Conservation (phyloP, 2,888 invertebrate species). For the Campoplex capitator region DNA sequence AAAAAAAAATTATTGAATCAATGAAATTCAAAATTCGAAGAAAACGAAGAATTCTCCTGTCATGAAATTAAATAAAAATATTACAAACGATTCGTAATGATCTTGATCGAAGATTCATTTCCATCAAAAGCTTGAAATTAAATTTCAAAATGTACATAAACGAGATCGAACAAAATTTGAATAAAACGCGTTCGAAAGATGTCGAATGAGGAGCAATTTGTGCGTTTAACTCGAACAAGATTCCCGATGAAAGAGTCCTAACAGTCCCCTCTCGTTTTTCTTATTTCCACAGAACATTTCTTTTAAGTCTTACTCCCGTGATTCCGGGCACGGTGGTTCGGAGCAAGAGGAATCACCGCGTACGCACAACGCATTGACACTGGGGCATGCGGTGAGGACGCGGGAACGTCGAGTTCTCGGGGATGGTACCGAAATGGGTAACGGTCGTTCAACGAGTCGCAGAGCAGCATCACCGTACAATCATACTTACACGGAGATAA, state of each 20-base stretch:
- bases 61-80: too few species aligned
- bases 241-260: neutral
- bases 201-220: neutral
- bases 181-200: neutral
- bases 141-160: too few species aligned
- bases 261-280: neutral
- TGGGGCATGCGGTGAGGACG: slow-evolving; percentile 80
- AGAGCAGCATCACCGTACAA: slow-evolving; percentile 87
- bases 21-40: too few species aligned
- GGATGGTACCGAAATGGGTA: slow-evolving; percentile 84
- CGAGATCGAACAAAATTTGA: neutral
- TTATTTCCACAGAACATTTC: slow-evolving; percentile 90
- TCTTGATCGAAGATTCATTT: too few species aligned
- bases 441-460: slow-evolving; percentile 84
- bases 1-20: too few species aligned
- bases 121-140: too few species aligned
- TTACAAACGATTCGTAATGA: too few species aligned
- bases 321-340: slow-evolving; percentile 88
- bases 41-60: too few species aligned
- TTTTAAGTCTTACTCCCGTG: slow-evolving; percentile 91
- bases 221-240: neutral
- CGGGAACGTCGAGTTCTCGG: slow-evolving; percentile 73
- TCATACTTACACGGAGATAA: slow-evolving; percentile 92
- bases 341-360: slow-evolving; percentile 89
- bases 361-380: slow-evolving; percentile 85